Evolutionary conservation across 2,113 vertebrate genomes (phyloP), one percentile per base, ranked within the genome.

Genomic region (Carettochelys insculpta): DNA sequence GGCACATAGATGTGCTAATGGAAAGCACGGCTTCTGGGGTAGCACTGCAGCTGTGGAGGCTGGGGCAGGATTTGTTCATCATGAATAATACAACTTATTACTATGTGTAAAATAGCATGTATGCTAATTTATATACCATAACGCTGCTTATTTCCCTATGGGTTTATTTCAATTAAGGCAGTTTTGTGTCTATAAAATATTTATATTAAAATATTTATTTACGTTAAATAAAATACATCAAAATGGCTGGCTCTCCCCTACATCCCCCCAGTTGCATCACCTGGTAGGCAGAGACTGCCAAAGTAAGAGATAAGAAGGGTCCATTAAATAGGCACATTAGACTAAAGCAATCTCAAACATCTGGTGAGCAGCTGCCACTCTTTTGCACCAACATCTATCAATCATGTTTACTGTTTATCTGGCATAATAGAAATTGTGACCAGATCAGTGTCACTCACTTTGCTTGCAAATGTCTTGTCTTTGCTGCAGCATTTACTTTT

Each of bases 381-480:
- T 38, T 87, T 45, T 61, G 19, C 77, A 68, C 68, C n/a, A 86
- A 31, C 77, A 79, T 53, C 43, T 41, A 54, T 87, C 93, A 86
- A 43, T 84, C 87, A 61, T 8, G 12, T 79, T 61, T 58, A 34
- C 22, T 75, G 88, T 71, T 95, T 88, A 95, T 56, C 82, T 86
- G 48, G 76, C 43, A 24, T 80, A 91, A 96, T 0, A 73, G 90
- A 27, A 93, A 85, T 1, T 93, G 91, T 87, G 76, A 87, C 43
- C 71, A 56, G 77, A 92, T 68, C 76, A 77, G 0, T 31, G 85
- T 48, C 92, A 92, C 53, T 91, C 86, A 71, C 0, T 56, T 85
- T 79, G 5, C 56, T 80, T 92, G 68, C 38, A 91, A 88, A 92
- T 56, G 20, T 47, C n/a, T 45, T 56, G n/a, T 22, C 90, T 81